Conservation (phyloP, 2,113 vertebrate genomes). For the Herpailurus yagouaroundi region DNA sequence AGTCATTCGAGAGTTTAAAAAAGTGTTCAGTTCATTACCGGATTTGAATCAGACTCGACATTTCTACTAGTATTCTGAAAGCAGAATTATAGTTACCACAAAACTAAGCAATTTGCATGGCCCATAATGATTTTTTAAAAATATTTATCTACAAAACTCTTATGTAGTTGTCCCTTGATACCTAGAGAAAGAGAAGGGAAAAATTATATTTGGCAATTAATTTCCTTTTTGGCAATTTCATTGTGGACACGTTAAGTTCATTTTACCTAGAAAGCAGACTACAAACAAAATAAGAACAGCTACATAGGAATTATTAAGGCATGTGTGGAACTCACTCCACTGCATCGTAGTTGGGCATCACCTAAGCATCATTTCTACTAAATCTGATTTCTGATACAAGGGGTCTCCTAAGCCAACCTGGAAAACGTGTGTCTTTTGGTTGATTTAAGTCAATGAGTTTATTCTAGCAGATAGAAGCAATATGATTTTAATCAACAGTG, state of each 20-base stretch:
- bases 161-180: constrained; percentile 32
- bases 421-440: constrained; percentile 52
- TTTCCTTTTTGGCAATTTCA: too few species aligned
- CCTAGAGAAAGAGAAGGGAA: background rate
- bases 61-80: background rate
- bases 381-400: background rate
- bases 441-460: constrained; percentile 61
- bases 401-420: background rate
- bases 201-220: background rate
- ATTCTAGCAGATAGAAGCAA: constrained; percentile 58
- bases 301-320: background rate
- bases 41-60: background rate
- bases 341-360: background rate
- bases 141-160: constrained; percentile 19
- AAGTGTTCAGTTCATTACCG: background rate
- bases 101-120: constrained; percentile 12
- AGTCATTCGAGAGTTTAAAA: constrained; percentile 16
- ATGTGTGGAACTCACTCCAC: background rate
- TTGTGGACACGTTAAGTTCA: background rate
- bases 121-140: background rate
- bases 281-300: background rate
- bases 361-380: background rate
- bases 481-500: constrained; percentile 56
- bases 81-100: background rate
- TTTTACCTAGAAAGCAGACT: constrained; percentile 24